Percentiles rank a stretch among this genome's conserved stretches.
Conservation (phyloP, 2,113 vertebrate genomes). For the Anguilla rostrata region DNA sequence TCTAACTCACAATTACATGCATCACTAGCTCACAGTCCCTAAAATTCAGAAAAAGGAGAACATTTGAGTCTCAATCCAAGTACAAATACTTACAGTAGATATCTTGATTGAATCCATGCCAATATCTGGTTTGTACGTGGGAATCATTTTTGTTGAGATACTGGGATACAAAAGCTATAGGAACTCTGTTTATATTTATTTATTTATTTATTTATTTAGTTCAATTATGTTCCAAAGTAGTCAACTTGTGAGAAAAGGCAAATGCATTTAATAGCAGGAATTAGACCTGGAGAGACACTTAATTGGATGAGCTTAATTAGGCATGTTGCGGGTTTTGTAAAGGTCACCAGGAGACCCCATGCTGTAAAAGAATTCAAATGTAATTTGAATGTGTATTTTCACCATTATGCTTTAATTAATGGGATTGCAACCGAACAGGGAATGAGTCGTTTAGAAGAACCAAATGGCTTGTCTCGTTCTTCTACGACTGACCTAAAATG, state of each 20-base stretch:
- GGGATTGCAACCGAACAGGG: neutral
- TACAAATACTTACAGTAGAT: too few species aligned
- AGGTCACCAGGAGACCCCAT: slow-evolving; percentile 14
- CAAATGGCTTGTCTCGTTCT: slow-evolving; percentile 10
- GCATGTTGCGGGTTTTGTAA: slow-evolving; percentile 21
- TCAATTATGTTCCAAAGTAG: too few species aligned
- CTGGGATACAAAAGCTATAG: too few species aligned
- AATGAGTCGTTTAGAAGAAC: slow-evolving; percentile 11
- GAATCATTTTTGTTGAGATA: too few species aligned
- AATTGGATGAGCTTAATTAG: slow-evolving; percentile 22
- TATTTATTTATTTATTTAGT: too few species aligned
- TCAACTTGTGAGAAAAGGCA: neutral
- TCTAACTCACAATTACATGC: too few species aligned
- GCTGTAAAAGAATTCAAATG: neutral
- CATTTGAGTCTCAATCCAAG: too few species aligned
- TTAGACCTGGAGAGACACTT: slow-evolving; percentile 11
- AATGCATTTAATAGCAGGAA: neutral
- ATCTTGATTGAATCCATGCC: too few species aligned
- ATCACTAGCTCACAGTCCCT: too few species aligned
- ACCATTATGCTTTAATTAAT: slow-evolving; percentile 30
- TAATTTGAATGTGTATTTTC: slow-evolving; percentile 22
- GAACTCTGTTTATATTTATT: too few species aligned
- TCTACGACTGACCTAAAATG: neutral
- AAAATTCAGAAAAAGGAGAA: too few species aligned
- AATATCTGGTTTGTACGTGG: too few species aligned